Evolutionary conservation across 2,797 vertebrate species (phyloP).

Genomic region (Sciurus vulgaris): DNA sequence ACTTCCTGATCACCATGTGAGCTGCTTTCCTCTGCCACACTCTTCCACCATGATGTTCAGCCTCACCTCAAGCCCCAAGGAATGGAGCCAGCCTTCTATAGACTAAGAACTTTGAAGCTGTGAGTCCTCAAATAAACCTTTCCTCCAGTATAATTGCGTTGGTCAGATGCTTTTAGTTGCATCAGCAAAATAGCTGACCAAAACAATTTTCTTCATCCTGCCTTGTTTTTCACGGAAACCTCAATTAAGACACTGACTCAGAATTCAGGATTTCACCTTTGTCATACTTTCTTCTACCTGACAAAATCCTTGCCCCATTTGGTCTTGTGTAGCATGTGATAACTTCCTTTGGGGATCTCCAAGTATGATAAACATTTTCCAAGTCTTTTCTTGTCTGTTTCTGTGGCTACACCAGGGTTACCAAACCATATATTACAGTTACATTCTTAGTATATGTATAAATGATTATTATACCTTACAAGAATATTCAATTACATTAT

Average conservation of each 20-base stretch:
- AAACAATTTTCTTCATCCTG: too few relatives aligned
- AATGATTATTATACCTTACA: not conserved
- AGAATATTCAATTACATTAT: not conserved
- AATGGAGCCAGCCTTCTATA: too few relatives aligned
- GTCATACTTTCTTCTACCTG: not conserved
- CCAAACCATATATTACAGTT: not conserved
- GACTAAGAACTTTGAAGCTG: too few relatives aligned
- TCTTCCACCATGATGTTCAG: too few relatives aligned
- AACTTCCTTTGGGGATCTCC: not conserved
- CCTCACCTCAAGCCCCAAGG: too few relatives aligned
- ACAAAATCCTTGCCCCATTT: not conserved
- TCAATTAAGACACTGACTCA: not conserved
- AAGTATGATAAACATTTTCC: not conserved
- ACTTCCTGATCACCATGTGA: too few relatives aligned
- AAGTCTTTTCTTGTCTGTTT: not conserved
- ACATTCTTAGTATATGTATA: not conserved
- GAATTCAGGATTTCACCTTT: not conserved
- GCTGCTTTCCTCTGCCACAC: too few relatives aligned
- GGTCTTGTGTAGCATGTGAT: not conserved
- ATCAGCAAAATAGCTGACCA: too few relatives aligned
- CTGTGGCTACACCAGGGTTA: not conserved
- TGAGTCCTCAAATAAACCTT: too few relatives aligned
- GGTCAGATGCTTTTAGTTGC: too few relatives aligned
- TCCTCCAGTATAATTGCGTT: too few relatives aligned
- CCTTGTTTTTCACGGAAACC: not conserved